A percentile compares a stretch with the other conserved stretches of the same genome.
phyloP scores from a whole-genome alignment of 2,888 invertebrate genomes.

The Campoplex capitator region DNA sequence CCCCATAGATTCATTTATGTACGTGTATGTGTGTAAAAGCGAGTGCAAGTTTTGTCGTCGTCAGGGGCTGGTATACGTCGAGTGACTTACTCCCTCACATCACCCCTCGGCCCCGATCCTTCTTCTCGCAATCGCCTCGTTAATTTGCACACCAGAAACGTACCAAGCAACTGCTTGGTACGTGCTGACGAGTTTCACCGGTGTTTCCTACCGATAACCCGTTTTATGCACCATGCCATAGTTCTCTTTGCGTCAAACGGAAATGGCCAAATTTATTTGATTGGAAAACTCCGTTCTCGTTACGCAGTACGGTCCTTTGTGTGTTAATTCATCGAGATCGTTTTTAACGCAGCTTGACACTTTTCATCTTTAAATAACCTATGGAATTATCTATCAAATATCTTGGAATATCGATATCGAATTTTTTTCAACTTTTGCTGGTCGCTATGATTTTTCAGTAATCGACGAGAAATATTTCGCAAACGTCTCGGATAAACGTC shows the following conservation, averaged over 20 bases:
- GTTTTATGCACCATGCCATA: not conserved
- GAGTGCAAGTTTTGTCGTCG: slow-evolving; percentile 24
- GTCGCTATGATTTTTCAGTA: too few relatives aligned
- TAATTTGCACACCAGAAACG: slow-evolving; percentile 54
- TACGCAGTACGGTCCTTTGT: slow-evolving; percentile 22
- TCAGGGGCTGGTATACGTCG: slow-evolving; percentile 12
- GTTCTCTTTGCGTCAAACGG: not conserved
- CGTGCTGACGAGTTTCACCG: slow-evolving; percentile 54
- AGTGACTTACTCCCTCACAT: slow-evolving; percentile 27
- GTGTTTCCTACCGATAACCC: slow-evolving; percentile 29
- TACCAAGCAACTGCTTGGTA: slow-evolving; percentile 60
- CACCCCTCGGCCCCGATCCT: slow-evolving; percentile 13
- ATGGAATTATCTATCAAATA: too few relatives aligned
- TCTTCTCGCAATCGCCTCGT: slow-evolving; percentile 47
- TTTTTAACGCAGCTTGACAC: not conserved
- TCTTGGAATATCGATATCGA: not conserved
- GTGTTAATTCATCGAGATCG: slow-evolving; percentile 7
- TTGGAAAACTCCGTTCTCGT: slow-evolving; percentile 53
- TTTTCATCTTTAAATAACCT: not conserved
- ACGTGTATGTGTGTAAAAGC: slow-evolving; percentile 17
- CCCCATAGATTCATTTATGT: slow-evolving; percentile 1
- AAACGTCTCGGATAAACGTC: not conserved
- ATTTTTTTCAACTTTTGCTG: not conserved
- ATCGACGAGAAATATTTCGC: too few relatives aligned
- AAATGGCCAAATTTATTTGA: slow-evolving; percentile 55